These are phyloP conservation scores for Anodontia alba DNA, from an alignment of 2,888 invertebrate species.

Conservation along the genomic window DNA sequence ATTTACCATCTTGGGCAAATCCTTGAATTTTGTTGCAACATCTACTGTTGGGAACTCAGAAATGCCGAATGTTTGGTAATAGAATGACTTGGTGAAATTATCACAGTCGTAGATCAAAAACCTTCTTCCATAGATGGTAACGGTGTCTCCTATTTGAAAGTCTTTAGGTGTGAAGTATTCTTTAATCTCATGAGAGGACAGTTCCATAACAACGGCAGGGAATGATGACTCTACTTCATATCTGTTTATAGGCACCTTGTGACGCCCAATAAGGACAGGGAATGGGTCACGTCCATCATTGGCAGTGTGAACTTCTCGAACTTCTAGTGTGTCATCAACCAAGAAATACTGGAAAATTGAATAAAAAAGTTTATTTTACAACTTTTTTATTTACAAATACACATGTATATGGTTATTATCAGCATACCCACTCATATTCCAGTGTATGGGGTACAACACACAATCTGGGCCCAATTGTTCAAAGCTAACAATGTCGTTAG, in stretches of 20 bases:
- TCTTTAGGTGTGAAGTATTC: slow-evolving; percentile 93
- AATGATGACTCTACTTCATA: slow-evolving; percentile 81
- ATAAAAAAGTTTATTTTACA: background rate
- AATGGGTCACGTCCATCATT: slow-evolving; percentile 92
- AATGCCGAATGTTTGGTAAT: slow-evolving; percentile 86
- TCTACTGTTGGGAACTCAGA: slow-evolving; percentile 85
- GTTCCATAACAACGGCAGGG: slow-evolving; percentile 89
- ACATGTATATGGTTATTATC: too few relatives aligned
- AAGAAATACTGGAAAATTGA: slow-evolving; percentile 88
- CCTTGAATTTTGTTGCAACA: slow-evolving; percentile 73
- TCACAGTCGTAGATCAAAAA: slow-evolving; percentile 93
- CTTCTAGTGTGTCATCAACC: slow-evolving; percentile 92
- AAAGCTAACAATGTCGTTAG: too few relatives aligned
- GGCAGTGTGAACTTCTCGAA: slow-evolving; percentile 90
- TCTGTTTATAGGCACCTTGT: slow-evolving; percentile 87
- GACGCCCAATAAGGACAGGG: slow-evolving; percentile 90
- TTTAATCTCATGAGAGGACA: slow-evolving; percentile 89
- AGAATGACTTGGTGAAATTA: slow-evolving; percentile 92
- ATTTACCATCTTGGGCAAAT: slow-evolving; percentile 82
- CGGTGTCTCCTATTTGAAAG: slow-evolving; percentile 89
- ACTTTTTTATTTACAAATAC: too few relatives aligned
- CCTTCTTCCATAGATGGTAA: slow-evolving; percentile 84
- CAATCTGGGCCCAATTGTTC: too few relatives aligned
- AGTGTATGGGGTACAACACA: too few relatives aligned
- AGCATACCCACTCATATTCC: too few relatives aligned